phyloP scores from a whole-genome alignment of 2,888 invertebrate species.

The Lathronympha strigana region DNA sequence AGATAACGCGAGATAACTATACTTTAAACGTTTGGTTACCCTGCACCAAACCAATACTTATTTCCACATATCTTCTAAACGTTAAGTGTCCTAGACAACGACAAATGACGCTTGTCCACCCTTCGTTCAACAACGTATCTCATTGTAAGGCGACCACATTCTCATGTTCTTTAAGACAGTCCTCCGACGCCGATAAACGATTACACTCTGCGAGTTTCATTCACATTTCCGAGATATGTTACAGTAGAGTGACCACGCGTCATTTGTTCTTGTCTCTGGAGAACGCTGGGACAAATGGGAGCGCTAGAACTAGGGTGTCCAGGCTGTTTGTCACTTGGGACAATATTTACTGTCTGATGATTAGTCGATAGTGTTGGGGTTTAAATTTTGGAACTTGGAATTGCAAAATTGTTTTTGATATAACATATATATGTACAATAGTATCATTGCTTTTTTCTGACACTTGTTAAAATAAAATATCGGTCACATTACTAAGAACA shows the following conservation, averaged over 20 bases:
- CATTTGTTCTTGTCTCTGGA: conserved; percentile 18
- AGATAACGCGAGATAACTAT: too few relatives aligned
- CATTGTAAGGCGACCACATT: conserved; percentile 4
- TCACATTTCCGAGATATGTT: conserved; percentile 13
- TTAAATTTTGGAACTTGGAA: not conserved
- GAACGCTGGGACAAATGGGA: conserved; percentile 12
- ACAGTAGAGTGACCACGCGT: conserved; percentile 29
- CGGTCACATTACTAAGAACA: too few relatives aligned
- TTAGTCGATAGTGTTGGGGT: not conserved
- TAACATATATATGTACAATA: too few relatives aligned
- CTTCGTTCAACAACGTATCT: conserved; percentile 6
- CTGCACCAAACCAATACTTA: not conserved
- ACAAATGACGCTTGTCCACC: conserved; percentile 14
- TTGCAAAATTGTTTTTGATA: too few relatives aligned
- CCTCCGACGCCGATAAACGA: conserved; percentile 16
- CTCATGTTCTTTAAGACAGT: conserved; percentile 1
- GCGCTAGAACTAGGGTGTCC: conserved; percentile 12
- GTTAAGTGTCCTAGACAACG: not conserved
- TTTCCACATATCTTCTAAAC: not conserved
- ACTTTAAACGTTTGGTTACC: too few relatives aligned
- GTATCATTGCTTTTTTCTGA: too few relatives aligned
- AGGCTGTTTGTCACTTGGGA: conserved; percentile 16
- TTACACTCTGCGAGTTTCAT: not conserved
- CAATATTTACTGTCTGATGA: conserved; percentile 19
- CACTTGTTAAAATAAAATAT: too few relatives aligned